Percentiles rank a stretch among this genome's conserved stretches.
These are phyloP conservation scores for Aleiodes sp. DNA, from an alignment of 1,140 invertebrate species.

Conservation along the genomic window DNA sequence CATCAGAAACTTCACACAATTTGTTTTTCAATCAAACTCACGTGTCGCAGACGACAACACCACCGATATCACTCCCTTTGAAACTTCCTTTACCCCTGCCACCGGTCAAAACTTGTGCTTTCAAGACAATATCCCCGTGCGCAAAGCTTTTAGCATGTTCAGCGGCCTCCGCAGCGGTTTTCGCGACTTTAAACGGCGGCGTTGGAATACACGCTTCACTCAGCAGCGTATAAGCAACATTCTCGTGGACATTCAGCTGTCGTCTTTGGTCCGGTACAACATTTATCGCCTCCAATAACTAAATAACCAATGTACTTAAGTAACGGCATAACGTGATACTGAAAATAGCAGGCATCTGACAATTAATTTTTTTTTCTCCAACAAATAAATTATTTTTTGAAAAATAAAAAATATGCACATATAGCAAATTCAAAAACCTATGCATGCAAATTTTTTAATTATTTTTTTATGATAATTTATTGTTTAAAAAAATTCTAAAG, in stretches of 20 bases:
- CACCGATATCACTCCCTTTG: conserved; percentile 91
- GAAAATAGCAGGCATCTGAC: too few species aligned
- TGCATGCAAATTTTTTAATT: too few species aligned
- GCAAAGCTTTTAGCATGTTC: conserved; percentile 84
- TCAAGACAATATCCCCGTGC: conserved; percentile 90
- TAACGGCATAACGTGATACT: too few species aligned
- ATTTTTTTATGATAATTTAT: too few species aligned
- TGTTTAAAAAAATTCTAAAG: too few species aligned
- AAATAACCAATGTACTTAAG: too few species aligned
- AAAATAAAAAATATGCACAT: too few species aligned
- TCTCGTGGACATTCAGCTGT: conserved; percentile 94
- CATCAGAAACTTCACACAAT: too few species aligned
- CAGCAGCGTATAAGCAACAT: conserved; percentile 90
- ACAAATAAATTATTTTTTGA: too few species aligned
- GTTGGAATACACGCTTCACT: conserved; percentile 88
- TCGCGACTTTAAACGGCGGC: conserved; percentile 92
- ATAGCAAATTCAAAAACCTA: too few species aligned
- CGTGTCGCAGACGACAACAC: conserved; percentile 90
- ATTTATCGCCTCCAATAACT: neutral
- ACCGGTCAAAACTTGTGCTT: conserved; percentile 96
- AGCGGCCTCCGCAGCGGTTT: conserved; percentile 82
- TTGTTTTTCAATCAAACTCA: too few species aligned
- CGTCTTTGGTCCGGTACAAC: conserved; percentile 69
- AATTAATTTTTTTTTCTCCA: too few species aligned
- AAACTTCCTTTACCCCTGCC: conserved; percentile 94